A percentile compares a stretch with the other conserved stretches of the same genome.
These are phyloP conservation scores for Danaus melanippus DNA, from an alignment of 1,140 invertebrate species.

Conservation along the genomic window DNA sequence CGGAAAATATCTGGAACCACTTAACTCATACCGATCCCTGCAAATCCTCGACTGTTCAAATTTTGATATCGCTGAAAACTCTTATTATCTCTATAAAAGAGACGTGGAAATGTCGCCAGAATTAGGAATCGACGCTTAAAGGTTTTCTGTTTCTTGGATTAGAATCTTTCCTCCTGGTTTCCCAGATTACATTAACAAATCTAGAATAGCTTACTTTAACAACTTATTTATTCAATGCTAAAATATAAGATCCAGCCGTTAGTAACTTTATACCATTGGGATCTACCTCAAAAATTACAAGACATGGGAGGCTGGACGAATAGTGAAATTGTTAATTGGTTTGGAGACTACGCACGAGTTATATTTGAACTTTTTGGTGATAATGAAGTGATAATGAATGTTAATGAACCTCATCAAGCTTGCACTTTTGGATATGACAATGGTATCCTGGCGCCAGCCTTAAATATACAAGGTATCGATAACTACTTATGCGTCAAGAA, in stretches of 20 bases:
- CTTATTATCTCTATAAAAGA: constrained; percentile 53
- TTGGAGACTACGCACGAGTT: constrained; percentile 74
- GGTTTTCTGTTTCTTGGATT: constrained; percentile 78
- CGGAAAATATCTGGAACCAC: constrained; percentile 66
- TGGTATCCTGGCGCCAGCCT: constrained; percentile 58
- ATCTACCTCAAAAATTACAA: constrained; percentile 75
- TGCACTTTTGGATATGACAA: constrained; percentile 73
- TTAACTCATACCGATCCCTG: constrained; percentile 61
- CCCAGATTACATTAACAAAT: constrained; percentile 68
- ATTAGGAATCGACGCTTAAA: constrained; percentile 71
- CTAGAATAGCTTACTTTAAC: constrained; percentile 77
- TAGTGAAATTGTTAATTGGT: constrained; percentile 74
- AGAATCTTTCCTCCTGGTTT: constrained; percentile 75
- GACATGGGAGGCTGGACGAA: constrained; percentile 77
- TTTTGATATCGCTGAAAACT: constrained; percentile 56
- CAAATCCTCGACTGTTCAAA: constrained; percentile 66
- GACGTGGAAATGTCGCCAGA: constrained; percentile 70
- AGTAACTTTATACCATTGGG: constrained; percentile 79
- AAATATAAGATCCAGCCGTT: constrained; percentile 70
- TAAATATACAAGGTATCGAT: constrained; percentile 63
- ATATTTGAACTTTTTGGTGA: constrained; percentile 75
- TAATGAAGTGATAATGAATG: constrained; percentile 78
- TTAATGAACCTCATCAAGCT: constrained; percentile 78
- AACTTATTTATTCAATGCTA: constrained; percentile 74
- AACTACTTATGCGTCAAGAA: constrained; percentile 64